phyloP scores from a whole-genome alignment of 2,888 invertebrate species.

The Agrotis clavis region DNA sequence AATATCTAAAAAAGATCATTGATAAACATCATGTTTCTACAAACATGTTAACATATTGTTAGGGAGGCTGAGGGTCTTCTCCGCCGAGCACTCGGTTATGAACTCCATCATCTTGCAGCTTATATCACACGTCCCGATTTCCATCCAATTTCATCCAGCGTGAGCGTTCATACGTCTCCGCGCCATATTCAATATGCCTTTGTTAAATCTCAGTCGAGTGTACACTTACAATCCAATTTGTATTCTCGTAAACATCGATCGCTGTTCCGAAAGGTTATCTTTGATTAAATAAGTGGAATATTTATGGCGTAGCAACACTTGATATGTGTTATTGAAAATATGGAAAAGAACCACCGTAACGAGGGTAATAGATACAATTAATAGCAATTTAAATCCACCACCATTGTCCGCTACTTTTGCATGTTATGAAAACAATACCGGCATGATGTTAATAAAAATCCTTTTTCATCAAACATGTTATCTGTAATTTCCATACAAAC shows the following conservation, averaged over 20 bases:
- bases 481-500: slow-evolving; percentile 44
- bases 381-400: background rate
- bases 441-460: slow-evolving; percentile 1
- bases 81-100: slow-evolving; percentile 31
- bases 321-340: background rate
- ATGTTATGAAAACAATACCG: background rate
- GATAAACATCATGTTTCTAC: background rate
- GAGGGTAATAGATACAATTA: background rate
- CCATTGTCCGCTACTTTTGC: background rate
- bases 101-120: slow-evolving; percentile 47
- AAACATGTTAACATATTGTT: slow-evolving; percentile 14
- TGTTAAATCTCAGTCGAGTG: slow-evolving; percentile 41
- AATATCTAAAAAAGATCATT: slow-evolving; percentile 3
- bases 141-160: slow-evolving; percentile 48
- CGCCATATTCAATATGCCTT: slow-evolving; percentile 37
- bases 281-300: slow-evolving; percentile 13
- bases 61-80: slow-evolving; percentile 15
- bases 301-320: background rate
- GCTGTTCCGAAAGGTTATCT: slow-evolving; percentile 14
- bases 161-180: slow-evolving; percentile 39
- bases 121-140: slow-evolving; percentile 35
- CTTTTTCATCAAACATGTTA: slow-evolving; percentile 5
- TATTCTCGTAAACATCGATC: slow-evolving; percentile 30
- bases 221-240: slow-evolving; percentile 48
- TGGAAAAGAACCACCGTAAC: background rate